Base-by-base conservation (phyloP, 2,888 invertebrate species). In the Cataglyphis albicans region DNA sequence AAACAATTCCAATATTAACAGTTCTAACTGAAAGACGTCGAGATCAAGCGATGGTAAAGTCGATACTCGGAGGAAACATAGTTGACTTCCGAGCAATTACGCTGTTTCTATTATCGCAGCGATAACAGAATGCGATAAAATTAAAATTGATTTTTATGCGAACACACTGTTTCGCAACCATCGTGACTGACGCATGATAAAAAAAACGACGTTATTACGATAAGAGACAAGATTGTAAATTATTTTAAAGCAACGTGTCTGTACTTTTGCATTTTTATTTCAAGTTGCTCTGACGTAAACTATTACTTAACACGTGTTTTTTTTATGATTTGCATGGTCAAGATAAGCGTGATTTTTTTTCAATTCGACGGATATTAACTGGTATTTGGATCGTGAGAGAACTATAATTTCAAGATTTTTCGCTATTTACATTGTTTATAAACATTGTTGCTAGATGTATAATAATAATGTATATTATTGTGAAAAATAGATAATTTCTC, bases 351-450 rank as follows among this genome's bases (percentile, higher is more conserved):
- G 38, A 55, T 35, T 41, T 55, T 41, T 57, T 41, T 57, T 32
- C 41, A 41, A n/a, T 41, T 41, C 21, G 5, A 6, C 2, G n/a
- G 64, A 59, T 7, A 18, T 4, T 12, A 81, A 63, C 35, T 84
- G 12, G 3, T 38, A 18, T 10, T 12, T 15, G 57, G 21, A 65
- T 70, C 21, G 32, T 35, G 25, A 55, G 72, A 52, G 76, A 84
- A 83, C 81, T 70, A 65, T 78, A 84, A 78, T 86, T 70, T 78
- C 59, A 52, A 55, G 67, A 61, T 83, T 38, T 38, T 21, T 55
- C 44, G 52, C 15, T 75, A 21, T 35, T 74, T 74, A 63, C 18
- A 15, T 7, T 68, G 52, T 74, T 84, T 84, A 80, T 35, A 59
- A 78, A 70, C 35, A 6, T 64, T 32, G 35, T 64, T 32, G 35